Evolutionary conservation across 2,888 invertebrate genomes (phyloP).

Genomic region (Xylota sylvarum): DNA sequence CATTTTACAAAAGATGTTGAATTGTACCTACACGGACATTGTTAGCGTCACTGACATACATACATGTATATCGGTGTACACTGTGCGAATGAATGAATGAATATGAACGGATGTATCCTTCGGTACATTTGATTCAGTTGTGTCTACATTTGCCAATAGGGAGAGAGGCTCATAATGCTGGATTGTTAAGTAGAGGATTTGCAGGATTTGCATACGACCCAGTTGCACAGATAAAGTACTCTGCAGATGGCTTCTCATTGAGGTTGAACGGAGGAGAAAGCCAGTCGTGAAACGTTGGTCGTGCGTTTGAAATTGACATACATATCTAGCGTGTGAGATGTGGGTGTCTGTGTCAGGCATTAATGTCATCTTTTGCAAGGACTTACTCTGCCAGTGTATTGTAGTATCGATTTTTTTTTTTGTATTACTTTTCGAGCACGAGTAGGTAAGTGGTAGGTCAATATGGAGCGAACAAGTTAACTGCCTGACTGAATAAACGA

Average conservation of each 20-base stretch:
- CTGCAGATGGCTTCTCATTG: slow-evolving; percentile 61
- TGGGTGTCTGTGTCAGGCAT: slow-evolving; percentile 42
- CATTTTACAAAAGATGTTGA: slow-evolving; percentile 48
- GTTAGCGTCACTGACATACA: slow-evolving; percentile 13
- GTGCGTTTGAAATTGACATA: slow-evolving; percentile 65
- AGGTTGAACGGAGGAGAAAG: slow-evolving; percentile 13
- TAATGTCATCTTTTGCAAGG: slow-evolving; percentile 45
- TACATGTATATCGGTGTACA: neutral
- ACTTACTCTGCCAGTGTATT: slow-evolving; percentile 3
- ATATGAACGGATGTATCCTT: slow-evolving; percentile 45
- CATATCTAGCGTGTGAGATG: slow-evolving; percentile 23
- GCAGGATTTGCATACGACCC: slow-evolving; percentile 73
- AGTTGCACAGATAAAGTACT: slow-evolving; percentile 66
- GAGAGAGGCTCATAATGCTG: slow-evolving; percentile 45
- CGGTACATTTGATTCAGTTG: slow-evolving; percentile 67
- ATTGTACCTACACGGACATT: slow-evolving; percentile 26
- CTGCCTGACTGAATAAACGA: slow-evolving; percentile 63
- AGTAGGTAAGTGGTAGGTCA: slow-evolving; percentile 56
- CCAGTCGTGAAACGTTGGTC: slow-evolving; percentile 31
- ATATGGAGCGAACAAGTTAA: slow-evolving; percentile 55
- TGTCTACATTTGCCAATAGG: slow-evolving; percentile 65
- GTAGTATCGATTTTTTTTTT: slow-evolving; percentile 59
- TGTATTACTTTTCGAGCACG: slow-evolving; percentile 27
- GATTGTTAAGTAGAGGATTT: slow-evolving; percentile 60
- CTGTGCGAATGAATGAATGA: slow-evolving; percentile 45